Evolutionary conservation across 2,888 invertebrate genomes (phyloP).

Genomic region (Heliconius erato): DNA sequence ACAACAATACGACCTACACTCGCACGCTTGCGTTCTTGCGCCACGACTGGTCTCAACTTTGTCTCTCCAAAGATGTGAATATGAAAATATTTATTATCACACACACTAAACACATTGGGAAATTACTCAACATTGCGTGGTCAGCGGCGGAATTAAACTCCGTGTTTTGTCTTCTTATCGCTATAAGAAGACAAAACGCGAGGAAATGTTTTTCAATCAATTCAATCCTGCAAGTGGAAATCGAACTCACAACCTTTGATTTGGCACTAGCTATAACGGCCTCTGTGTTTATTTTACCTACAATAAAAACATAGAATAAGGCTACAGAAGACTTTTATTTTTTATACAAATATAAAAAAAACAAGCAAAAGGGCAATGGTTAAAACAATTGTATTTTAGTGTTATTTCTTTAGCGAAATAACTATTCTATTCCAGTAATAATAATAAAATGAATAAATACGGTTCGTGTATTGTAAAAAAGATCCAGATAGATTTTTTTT

Average conservation of each 20-base stretch:
- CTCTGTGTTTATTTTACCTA: neutral
- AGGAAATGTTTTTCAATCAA: neutral
- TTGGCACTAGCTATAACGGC: no score
- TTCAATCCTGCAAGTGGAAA: neutral
- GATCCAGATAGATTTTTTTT: no score
- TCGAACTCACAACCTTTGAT: neutral
- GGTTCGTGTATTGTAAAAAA: neutral
- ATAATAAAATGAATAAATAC: conserved; percentile 9
- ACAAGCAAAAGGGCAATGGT: neutral
- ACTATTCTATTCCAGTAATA: neutral
- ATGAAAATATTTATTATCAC: no score
- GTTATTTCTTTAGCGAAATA: conserved; percentile 2
- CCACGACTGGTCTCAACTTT: neutral
- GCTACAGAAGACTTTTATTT: neutral
- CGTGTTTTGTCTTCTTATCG: no score
- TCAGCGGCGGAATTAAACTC: no score
- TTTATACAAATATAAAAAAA: neutral
- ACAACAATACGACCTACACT: no score
- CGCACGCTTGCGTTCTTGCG: no score
- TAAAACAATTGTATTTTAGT: conserved; percentile 8
- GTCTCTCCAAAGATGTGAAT: no score
- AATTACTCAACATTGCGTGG: no score
- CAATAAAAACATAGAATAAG: neutral
- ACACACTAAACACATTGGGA: no score
- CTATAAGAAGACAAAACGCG: no score